These are phyloP conservation scores for Tetragnatha versicolor DNA, from an alignment of 1,140 invertebrate species.

Conservation along the genomic window DNA sequence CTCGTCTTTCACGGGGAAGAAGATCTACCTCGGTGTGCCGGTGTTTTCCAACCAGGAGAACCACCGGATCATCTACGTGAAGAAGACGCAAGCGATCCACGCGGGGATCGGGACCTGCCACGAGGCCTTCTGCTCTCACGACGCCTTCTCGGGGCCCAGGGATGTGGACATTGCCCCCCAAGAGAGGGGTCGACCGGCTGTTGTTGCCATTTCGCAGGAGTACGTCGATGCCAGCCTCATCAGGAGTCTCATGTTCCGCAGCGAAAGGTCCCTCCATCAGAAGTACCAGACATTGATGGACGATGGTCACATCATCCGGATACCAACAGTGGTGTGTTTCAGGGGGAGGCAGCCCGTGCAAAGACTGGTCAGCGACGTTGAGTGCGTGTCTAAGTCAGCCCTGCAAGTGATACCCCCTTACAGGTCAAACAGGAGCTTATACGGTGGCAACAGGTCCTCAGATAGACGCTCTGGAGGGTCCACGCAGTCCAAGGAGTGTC, in stretches of 20 bases:
- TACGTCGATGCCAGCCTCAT: background rate
- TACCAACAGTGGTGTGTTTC: background rate
- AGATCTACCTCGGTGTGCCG: background rate
- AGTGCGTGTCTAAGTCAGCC: too few species aligned
- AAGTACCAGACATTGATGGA: conserved; percentile 13
- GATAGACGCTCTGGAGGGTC: too few species aligned
- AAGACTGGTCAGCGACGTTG: too few species aligned
- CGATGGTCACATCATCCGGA: background rate
- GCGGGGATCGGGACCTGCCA: background rate
- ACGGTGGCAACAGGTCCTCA: too few species aligned
- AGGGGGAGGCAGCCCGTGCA: too few species aligned
- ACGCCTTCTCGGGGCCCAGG: background rate
- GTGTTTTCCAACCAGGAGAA: background rate
- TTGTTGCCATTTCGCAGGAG: background rate
- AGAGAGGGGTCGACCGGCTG: background rate
- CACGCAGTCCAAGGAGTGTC: too few species aligned
- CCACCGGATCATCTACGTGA: background rate
- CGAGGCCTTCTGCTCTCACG: background rate
- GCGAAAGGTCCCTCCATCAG: conserved; percentile 21
- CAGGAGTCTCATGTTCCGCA: conserved; percentile 9
- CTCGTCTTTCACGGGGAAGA: background rate
- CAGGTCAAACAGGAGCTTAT: too few species aligned
- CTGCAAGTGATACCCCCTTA: too few species aligned
- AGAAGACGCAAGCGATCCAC: background rate
- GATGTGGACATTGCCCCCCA: background rate